Percentiles rank a stretch among this genome's conserved stretches.
Evolutionary conservation across 1,140 invertebrate species (phyloP).

Genomic region (Thalassaphorura encarpata): DNA sequence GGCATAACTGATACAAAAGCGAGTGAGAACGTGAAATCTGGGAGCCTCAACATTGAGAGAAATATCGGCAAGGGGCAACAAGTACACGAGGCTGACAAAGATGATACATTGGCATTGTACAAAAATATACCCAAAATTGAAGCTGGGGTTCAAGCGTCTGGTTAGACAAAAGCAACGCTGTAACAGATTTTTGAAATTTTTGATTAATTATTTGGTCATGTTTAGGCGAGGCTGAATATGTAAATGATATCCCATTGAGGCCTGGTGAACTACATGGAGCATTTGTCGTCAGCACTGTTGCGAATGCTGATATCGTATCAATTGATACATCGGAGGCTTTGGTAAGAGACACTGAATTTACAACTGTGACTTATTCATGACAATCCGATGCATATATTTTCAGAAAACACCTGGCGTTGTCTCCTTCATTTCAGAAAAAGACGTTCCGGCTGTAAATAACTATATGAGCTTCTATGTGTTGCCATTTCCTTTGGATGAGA

Average conservation of each 20-base stretch:
- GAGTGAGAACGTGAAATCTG: constrained; percentile 11
- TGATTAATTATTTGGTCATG: too few relatives aligned
- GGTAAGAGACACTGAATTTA: constrained; percentile 23
- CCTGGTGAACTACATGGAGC: constrained; percentile 25
- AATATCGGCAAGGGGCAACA: constrained; percentile 38
- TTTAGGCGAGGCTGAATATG: constrained; percentile 40
- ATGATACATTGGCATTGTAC: constrained; percentile 31
- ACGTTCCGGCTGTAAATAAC: constrained; percentile 37
- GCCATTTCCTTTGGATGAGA: background rate
- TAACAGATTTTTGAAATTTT: too few relatives aligned
- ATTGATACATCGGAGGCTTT: constrained; percentile 29
- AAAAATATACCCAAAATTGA: constrained; percentile 41
- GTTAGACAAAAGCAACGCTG: too few relatives aligned
- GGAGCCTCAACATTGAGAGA: constrained; percentile 18
- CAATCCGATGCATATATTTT: background rate
- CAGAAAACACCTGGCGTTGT: constrained; percentile 35
- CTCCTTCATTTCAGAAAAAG: constrained; percentile 36
- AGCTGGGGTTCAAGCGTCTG: constrained; percentile 44
- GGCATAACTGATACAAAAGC: constrained; percentile 27
- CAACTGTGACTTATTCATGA: too few relatives aligned
- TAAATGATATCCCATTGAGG: constrained; percentile 39
- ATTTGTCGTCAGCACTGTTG: background rate
- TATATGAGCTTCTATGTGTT: constrained; percentile 1
- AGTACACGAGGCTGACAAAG: constrained; percentile 34
- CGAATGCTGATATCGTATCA: background rate